phyloP scores from a whole-genome alignment of 2,888 invertebrate species.

The Crepidodera aurea region DNA sequence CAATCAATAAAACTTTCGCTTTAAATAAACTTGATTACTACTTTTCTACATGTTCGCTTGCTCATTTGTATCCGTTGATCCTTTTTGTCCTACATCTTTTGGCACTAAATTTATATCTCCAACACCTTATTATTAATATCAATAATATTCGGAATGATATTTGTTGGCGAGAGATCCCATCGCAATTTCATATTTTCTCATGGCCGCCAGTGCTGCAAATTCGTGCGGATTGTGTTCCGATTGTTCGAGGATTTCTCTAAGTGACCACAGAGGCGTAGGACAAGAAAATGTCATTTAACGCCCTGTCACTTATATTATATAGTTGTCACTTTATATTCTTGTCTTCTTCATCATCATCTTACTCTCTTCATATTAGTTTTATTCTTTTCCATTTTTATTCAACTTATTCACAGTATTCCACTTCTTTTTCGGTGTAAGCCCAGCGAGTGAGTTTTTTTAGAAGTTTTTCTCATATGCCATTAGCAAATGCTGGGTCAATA shows the following conservation, averaged over 20 bases:
- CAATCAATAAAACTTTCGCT: conserved; percentile 3
- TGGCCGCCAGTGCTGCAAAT: conserved; percentile 37
- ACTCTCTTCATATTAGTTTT: too few relatives aligned
- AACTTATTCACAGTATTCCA: too few relatives aligned
- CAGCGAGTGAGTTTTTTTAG: too few relatives aligned
- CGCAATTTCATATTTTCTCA: conserved; percentile 39
- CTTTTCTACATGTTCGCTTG: not conserved
- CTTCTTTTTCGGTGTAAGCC: too few relatives aligned
- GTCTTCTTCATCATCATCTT: too few relatives aligned
- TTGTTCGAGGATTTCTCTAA: conserved; percentile 48
- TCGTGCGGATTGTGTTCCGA: conserved; percentile 43
- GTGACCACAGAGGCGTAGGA: conserved; percentile 23
- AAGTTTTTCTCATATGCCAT: too few relatives aligned
- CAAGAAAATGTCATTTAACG: not conserved
- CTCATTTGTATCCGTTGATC: not conserved
- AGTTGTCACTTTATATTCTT: too few relatives aligned
- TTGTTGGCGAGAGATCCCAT: conserved; percentile 31
- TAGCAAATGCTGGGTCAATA: too few relatives aligned
- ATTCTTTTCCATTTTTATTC: too few relatives aligned
- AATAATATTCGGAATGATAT: conserved; percentile 27
- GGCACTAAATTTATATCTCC: conserved; percentile 11
- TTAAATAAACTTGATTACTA: not conserved
- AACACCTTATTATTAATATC: conserved; percentile 23
- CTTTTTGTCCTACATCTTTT: conserved; percentile 7
- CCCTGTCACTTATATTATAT: too few relatives aligned